Evolutionary conservation across 2,888 invertebrate genomes (phyloP).

Genomic region (Idaea biselata): DNA sequence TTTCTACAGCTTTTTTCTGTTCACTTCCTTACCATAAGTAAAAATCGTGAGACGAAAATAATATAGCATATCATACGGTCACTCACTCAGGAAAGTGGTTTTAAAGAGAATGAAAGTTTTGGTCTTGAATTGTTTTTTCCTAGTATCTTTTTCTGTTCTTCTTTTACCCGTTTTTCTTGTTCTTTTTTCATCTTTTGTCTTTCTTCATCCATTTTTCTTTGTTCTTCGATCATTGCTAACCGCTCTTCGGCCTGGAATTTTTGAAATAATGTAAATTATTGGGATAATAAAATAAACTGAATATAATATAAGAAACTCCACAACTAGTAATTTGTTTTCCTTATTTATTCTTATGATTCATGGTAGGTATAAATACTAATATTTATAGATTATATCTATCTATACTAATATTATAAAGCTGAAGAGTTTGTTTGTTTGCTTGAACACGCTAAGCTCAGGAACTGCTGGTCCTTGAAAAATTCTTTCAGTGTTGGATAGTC

Average conservation of each 20-base stretch:
- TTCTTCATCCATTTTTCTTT: conserved; percentile 97
- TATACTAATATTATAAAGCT: no score
- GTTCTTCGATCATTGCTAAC: conserved; percentile 97
- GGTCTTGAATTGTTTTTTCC: conserved; percentile 98
- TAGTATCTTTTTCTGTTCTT: conserved; percentile 97
- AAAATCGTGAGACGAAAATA: not conserved
- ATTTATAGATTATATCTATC: no score
- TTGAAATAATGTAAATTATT: not conserved
- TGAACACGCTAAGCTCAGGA: no score
- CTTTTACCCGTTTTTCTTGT: conserved; percentile 94
- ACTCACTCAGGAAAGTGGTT: conserved; percentile 85
- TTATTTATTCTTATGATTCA: no score
- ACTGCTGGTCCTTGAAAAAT: no score
- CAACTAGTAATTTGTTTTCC: no score
- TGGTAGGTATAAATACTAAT: not conserved
- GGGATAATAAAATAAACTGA: no score
- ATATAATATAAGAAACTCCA: no score
- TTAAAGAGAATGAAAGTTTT: conserved; percentile 94
- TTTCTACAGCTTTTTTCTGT: not conserved
- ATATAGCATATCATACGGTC: not conserved
- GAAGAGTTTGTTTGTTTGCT: no score
- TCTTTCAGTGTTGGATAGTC: no score
- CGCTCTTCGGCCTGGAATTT: conserved; percentile 94
- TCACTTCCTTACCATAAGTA: not conserved
- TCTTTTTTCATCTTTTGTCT: conserved; percentile 95